These are phyloP conservation scores for Forbesichthys agassizii DNA, from an alignment of 2,113 vertebrate genomes.

Conservation along the genomic window DNA sequence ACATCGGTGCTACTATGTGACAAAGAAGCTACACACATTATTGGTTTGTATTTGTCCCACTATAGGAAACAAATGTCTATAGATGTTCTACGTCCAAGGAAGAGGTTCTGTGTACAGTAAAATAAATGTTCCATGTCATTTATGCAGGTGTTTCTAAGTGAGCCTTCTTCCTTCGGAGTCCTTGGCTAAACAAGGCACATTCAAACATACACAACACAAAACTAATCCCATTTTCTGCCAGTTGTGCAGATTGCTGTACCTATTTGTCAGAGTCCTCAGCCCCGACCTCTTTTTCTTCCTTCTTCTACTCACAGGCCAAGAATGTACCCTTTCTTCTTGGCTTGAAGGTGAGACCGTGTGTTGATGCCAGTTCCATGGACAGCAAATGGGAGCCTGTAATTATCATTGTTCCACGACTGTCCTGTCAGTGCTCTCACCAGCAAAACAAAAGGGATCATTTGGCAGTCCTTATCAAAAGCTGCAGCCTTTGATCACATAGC, in stretches of 20 bases:
- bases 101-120: not conserved
- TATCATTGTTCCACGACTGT: conserved; percentile 78
- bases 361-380: conserved; percentile 70
- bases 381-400: conserved; percentile 77
- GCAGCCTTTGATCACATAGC: conserved; percentile 75
- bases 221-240: conserved; percentile 68
- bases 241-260: conserved; percentile 46
- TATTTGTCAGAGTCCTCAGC: conserved; percentile 46
- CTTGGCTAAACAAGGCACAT: conserved; percentile 24
- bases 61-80: not conserved
- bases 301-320: conserved; percentile 59
- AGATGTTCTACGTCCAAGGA: not conserved
- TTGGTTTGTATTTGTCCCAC: not conserved
- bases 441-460: conserved; percentile 75
- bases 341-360: conserved; percentile 65
- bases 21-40: not conserved
- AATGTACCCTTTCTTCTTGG: conserved; percentile 69
- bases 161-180: not conserved
- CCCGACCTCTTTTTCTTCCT: conserved; percentile 43
- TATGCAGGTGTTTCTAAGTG: conserved; percentile 18
- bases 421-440: conserved; percentile 78
- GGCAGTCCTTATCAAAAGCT: conserved; percentile 79
- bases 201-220: conserved; percentile 32
- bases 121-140: not conserved
- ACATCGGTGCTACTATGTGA: not conserved